Evolutionary conservation across 2,888 invertebrate species (phyloP), one percentile per base, ranked within the genome.

Genomic region (Atrina japonica): DNA sequence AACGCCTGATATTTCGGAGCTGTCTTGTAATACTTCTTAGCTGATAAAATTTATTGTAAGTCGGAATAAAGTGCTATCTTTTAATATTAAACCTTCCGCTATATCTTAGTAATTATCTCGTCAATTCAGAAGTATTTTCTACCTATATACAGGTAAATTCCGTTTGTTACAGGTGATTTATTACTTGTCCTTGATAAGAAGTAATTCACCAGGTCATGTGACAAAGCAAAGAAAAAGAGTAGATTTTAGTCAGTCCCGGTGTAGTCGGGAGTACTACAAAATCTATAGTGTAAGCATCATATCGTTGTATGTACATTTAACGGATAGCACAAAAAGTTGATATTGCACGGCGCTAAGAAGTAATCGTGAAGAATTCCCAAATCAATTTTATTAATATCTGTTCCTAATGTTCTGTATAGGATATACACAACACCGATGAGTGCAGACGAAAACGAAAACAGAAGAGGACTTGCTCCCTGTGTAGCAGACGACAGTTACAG

Each of bases 111-210:
- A 43, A 61, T 61, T 61, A 61, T 61, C 61, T 61, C 29, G 49
- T 61, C 61, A 25, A 18, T 18, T 23, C 45, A 43, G n/a, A 27
- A 18, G 49, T 30, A 49, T 47, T 61, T 61, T 49, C 49, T 30
- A 27, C 49, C 9, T 49, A n/a, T 49, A 7, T 43, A 49, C 61
- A 61, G 61, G 61, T 61, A 49, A 61, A 61, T 30, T 61, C 30
- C 11, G 47, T 47, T 27, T 16, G 45, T 29, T 61, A 61, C 61
- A 61, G 61, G 61, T 66, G 66, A 66, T 66, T 58, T 58, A 66
- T 66, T 66, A 58, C 66, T 49, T 66, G 66, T 58, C 58, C 66
- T 66, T 66, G 66, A 66, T 66, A 66, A 66, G 47, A 58, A 49
- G 29, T 40, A 66, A 55, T 49, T 55, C 47, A n/a, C 30, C 23